A percentile compares a stretch with the other conserved stretches of the same genome.
These are phyloP conservation scores for Centropus bengalensis DNA, from an alignment of 2,113 vertebrate genomes.

Conservation along the genomic window DNA sequence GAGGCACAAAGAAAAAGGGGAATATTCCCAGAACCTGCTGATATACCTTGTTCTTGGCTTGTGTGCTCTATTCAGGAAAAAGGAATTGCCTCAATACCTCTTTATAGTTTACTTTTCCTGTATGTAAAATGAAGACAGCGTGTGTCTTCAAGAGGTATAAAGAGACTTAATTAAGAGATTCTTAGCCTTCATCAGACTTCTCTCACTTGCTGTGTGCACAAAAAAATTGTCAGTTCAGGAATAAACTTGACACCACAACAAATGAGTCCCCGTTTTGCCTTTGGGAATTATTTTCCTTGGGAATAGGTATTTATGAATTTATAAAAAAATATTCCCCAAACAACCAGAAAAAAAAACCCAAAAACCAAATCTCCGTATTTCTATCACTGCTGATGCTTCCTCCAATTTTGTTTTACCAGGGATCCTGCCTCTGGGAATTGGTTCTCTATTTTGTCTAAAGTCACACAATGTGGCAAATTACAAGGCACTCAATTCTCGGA, in stretches of 20 bases:
- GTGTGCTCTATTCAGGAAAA: not conserved
- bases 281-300: conserved; percentile 24
- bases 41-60: not conserved
- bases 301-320: not conserved
- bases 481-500: not conserved
- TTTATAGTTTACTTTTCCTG: conserved; percentile 8
- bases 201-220: conserved; percentile 16
- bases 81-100: not conserved
- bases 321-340: not conserved
- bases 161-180: conserved; percentile 42
- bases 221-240: conserved; percentile 40
- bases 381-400: not conserved
- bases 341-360: not conserved
- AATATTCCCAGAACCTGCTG: not conserved
- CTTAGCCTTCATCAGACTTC: conserved; percentile 46
- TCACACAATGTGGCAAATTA: not conserved
- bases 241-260: conserved; percentile 45
- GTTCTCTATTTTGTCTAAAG: not conserved
- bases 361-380: not conserved
- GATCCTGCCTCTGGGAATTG: not conserved
- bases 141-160: not conserved
- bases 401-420: not conserved
- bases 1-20: not conserved
- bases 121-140: conserved; percentile 21
- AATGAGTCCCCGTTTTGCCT: conserved; percentile 6